These are phyloP conservation scores for Bettongia penicillata DNA, from an alignment of 2,113 vertebrate genomes.

Conservation along the genomic window DNA sequence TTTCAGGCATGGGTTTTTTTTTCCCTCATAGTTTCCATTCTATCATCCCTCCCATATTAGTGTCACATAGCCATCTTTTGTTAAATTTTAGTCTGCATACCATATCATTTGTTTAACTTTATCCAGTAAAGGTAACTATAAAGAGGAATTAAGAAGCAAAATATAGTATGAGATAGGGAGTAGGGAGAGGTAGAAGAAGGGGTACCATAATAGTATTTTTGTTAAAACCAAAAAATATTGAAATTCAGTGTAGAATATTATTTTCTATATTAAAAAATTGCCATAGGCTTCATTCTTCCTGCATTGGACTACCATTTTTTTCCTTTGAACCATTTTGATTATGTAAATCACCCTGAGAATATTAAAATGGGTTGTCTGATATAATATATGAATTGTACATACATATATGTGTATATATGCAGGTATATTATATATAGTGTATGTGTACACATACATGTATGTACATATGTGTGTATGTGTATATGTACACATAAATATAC, in stretches of 20 bases:
- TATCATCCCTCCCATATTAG: conserved; percentile 57
- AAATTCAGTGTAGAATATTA: conserved; percentile 48
- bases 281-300: conserved; percentile 20
- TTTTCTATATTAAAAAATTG: conserved; percentile 64
- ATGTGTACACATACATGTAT: conserved; percentile 7
- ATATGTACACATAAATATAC: conserved; percentile 37
- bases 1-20: conserved; percentile 66
- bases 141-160: conserved; percentile 56
- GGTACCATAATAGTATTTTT: conserved; percentile 34
- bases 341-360: conserved; percentile 17
- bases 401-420: conserved; percentile 42
- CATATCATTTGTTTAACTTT: conserved; percentile 61
- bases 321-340: conserved; percentile 51
- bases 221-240: conserved; percentile 56
- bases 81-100: conserved; percentile 57
- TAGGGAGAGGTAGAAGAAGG: not conserved
- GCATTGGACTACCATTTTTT: conserved; percentile 57
- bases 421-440: conserved; percentile 21
- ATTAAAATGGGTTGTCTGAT: conserved; percentile 30
- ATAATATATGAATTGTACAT: not conserved
- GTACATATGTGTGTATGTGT: conserved; percentile 36
- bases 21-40: conserved; percentile 60
- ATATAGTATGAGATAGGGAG: not conserved
- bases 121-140: conserved; percentile 54
- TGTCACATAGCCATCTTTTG: conserved; percentile 54